Base-by-base conservation (phyloP, 2,113 vertebrate genomes). In the Ovis aries region DNA sequence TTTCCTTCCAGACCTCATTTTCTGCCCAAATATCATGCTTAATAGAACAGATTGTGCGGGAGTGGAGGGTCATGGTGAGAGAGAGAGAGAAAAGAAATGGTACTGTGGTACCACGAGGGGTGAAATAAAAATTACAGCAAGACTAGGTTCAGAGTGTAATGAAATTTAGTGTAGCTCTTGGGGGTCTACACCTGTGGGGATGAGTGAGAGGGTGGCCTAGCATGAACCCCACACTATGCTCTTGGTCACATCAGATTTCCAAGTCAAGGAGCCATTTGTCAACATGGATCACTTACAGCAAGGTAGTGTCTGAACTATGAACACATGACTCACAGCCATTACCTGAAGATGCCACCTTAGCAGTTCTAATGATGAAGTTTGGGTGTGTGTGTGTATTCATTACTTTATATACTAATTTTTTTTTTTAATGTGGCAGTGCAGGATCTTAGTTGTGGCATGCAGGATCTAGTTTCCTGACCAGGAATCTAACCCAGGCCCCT, bases 1-100 rank as follows among this genome's bases (percentile, higher is more conserved):
- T 87, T 98, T 94, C 3, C 19, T 78, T 93, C 94, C 33, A 57
- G 67, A 25, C 21, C 62, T 91, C 11, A 43, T 84, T 90, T 91
- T 96, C 82, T 86, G 29, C 57, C 29, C 52, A 33, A 90, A 43
- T 85, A 50, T 25, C 23, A 4, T 85, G 21, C 94, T 91, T 7
- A 59, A 31, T 36, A 62, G 91, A 74, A 48, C 7, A 92, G 48
- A 64, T 33, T 74, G 33, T 81, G 55, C 2, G 0, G 6, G 13
- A 55, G 2, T 31, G 48, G 36, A 25, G 9, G 43, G 40, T 52
- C 21, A 57, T 12, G 7, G 10, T 25, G 16, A 9, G 53, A 62
- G 45, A 53, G 21, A 85, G 3, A 45, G 67, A 77, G 23, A 48
- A 40, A 48, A 52, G 53, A 57, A 74, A 52, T 11, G 9, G 83